Conservation (phyloP, 2,888 invertebrate species). For the Dolomedes plantarius region DNA sequence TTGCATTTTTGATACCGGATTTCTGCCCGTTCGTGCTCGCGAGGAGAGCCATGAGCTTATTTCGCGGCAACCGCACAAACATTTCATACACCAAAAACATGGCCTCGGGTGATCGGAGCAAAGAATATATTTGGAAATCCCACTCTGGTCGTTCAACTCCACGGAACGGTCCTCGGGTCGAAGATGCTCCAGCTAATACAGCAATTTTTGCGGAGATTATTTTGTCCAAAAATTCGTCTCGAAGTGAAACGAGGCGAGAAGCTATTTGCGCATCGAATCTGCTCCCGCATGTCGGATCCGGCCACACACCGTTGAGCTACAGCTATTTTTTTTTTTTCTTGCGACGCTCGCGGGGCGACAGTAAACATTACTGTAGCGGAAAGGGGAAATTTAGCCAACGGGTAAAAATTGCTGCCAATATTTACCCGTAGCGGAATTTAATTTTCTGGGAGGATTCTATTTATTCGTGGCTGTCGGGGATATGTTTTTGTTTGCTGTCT, state of each 20-base stretch:
- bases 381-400: not conserved
- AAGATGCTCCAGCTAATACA: conserved; percentile 1
- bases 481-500: too few relatives aligned
- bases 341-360: not conserved
- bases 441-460: not conserved
- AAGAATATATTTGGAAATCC: not conserved
- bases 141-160: conserved; percentile 8
- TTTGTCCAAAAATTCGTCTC: conserved; percentile 1
- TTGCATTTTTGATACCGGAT: not conserved
- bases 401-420: too few relatives aligned
- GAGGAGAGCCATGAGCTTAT: not conserved
- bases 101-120: not conserved
- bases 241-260: conserved; percentile 40
- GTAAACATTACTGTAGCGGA: not conserved
- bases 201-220: conserved; percentile 4
- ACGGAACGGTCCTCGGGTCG: not conserved
- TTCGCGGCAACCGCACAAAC: not conserved
- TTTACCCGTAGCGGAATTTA: not conserved
- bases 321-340: not conserved
- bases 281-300: not conserved
- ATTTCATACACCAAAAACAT: not conserved
- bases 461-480: not conserved
- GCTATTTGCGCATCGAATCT: conserved; percentile 16
- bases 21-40: not conserved
- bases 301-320: not conserved